Base-by-base conservation (phyloP, 1,140 invertebrate species). In the Bombus huntii region DNA sequence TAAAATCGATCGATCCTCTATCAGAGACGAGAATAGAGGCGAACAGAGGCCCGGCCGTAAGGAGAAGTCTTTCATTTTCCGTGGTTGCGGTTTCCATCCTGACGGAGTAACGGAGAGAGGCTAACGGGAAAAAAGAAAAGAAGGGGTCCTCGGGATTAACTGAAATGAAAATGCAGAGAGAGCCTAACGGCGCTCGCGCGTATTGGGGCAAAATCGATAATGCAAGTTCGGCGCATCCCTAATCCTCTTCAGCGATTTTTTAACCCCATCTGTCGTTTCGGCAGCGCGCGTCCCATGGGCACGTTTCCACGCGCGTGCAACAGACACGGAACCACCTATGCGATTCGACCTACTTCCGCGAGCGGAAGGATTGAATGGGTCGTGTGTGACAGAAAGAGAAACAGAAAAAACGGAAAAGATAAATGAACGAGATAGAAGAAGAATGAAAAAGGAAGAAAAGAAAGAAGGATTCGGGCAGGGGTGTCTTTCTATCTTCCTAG, bases 201-300 rank as follows among this genome's bases (percentile, higher is more conserved):
- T 86, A 70, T 88, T 91, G 82, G 59, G 78, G 83, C 80, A 70
- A 89, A 93, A 95, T 95, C 94, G 93, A 93, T 94, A 94, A 86
- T 85, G 86, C 85, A 85, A 90, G 93, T 93, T 94, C 94, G 93
- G 89, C 91, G 93, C 94, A 95, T 95, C 94, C 94, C 94, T 94
- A 95, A 95, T 95, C 94, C 94, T 95, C 94, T 95, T 94, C 91
- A 94, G 88, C 82, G 92, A 94, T 93, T 95, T 93, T 95, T 95
- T 95, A 95, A 95, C 94, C 95, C 94, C 94, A 95, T 95, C 94
- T 95, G 94, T 95, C 94, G 94, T 86, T 90, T 85, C 92, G 93
- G 88, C 87, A 82, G 87, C 87, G 88, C 81, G 31, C 74, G 59
- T 86, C 80, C 72, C 85, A 78, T 79, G 83, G 87, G 81, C 79